A percentile compares a stretch with the other conserved stretches of the same genome.
These are phyloP conservation scores for Graphium colonna DNA, from an alignment of 2,888 invertebrate species.

Conservation along the genomic window DNA sequence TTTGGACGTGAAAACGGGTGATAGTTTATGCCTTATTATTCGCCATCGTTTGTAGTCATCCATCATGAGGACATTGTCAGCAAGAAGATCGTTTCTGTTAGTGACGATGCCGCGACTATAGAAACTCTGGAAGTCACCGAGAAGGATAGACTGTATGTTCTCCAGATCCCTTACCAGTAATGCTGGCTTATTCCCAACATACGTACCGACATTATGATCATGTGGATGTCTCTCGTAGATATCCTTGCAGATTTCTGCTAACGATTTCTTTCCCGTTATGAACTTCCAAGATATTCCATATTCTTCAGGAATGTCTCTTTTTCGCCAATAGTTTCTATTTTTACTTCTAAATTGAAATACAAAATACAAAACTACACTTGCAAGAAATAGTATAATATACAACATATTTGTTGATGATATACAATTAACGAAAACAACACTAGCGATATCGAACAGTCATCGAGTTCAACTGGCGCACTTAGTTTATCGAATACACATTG, in stretches of 20 bases:
- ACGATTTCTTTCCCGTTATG: slow-evolving; percentile 39
- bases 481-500: too few species aligned
- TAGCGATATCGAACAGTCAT: too few species aligned
- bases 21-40: slow-evolving; percentile 54
- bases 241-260: slow-evolving; percentile 47
- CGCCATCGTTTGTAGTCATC: slow-evolving; percentile 56
- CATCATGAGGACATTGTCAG: slow-evolving; percentile 51
- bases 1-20: slow-evolving; percentile 55
- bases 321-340: slow-evolving; percentile 50
- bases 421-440: too few species aligned
- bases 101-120: slow-evolving; percentile 44
- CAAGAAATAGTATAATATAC: slow-evolving; percentile 27
- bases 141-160: slow-evolving; percentile 49
- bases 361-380: slow-evolving; percentile 33
- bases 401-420: too few species aligned
- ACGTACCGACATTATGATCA: slow-evolving; percentile 43
- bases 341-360: slow-evolving; percentile 24
- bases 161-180: slow-evolving; percentile 47
- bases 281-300: slow-evolving; percentile 42
- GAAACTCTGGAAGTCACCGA: slow-evolving; percentile 52
- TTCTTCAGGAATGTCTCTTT: slow-evolving; percentile 43
- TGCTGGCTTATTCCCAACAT: slow-evolving; percentile 39
- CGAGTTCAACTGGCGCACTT: too few species aligned
- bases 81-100: slow-evolving; percentile 47
- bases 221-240: slow-evolving; percentile 44